Conservation (phyloP, 2,888 invertebrate species). For the Neuroscelio doddi region DNA sequence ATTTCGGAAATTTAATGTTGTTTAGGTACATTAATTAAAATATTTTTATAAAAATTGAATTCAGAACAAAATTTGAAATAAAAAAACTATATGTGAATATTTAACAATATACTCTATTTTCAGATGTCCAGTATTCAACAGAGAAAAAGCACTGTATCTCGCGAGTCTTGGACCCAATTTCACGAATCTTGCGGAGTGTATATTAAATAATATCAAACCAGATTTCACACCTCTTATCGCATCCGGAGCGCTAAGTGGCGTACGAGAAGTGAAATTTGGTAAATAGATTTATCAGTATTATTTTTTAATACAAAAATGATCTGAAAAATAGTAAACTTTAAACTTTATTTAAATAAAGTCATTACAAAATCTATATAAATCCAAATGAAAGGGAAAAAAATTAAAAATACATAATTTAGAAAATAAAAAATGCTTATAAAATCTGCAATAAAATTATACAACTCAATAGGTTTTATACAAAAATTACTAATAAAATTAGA, state of each 20-base stretch:
- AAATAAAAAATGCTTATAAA: no score
- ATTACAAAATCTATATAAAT: no score
- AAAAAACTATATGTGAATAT: constrained; percentile 6
- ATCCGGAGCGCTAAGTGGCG: constrained; percentile 65
- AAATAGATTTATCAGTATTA: constrained; percentile 59
- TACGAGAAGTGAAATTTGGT: constrained; percentile 66
- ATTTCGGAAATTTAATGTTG: constrained; percentile 74
- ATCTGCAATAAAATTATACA: no score
- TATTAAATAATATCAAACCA: constrained; percentile 64
- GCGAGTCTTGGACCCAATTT: constrained; percentile 75
- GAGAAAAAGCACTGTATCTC: constrained; percentile 74
- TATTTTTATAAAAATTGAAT: constrained; percentile 7
- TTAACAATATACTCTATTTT: constrained; percentile 7
- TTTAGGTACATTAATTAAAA: constrained; percentile 64
- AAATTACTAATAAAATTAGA: no score
- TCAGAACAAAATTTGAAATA: background rate
- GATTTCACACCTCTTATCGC: constrained; percentile 67
- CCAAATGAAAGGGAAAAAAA: no score
- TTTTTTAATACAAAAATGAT: no score
- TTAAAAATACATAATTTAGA: no score
- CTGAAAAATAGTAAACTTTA: no score
- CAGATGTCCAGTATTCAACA: constrained; percentile 74
- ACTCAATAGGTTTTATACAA: no score
- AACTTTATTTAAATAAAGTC: no score
- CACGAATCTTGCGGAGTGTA: constrained; percentile 72